These are phyloP conservation scores for Agrilus cyanescens DNA, from an alignment of 2,888 invertebrate genomes.

Conservation along the genomic window DNA sequence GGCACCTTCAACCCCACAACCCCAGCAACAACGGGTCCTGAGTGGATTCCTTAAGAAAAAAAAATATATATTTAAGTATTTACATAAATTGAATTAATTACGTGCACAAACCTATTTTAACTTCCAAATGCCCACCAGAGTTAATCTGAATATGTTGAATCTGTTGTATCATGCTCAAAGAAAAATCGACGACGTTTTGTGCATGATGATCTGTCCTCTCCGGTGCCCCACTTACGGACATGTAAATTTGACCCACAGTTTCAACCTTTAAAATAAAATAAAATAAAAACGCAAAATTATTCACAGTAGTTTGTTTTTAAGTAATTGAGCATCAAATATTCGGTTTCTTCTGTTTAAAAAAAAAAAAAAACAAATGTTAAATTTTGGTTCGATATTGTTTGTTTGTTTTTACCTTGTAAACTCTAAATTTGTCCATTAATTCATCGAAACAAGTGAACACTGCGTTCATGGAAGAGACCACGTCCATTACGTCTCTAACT, in stretches of 20 bases:
- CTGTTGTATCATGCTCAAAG: conserved; percentile 59
- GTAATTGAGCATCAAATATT: not conserved
- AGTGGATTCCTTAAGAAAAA: conserved; percentile 56
- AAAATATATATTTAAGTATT: not conserved
- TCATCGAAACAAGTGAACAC: conserved; percentile 78
- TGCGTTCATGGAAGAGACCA: conserved; percentile 74
- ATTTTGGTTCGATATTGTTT: not conserved
- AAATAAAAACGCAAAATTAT: conserved; percentile 9
- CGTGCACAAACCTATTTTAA: conserved; percentile 45
- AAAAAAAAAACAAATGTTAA: conserved; percentile 1
- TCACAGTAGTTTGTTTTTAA: not conserved
- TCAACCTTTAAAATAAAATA: conserved; percentile 58
- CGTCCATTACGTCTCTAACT: conserved; percentile 57
- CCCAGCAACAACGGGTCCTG: conserved; percentile 79
- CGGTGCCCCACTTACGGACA: conserved; percentile 85
- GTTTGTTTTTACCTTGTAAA: conserved; percentile 60
- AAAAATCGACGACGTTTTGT: conserved; percentile 63
- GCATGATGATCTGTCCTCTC: conserved; percentile 65
- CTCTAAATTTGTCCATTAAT: conserved; percentile 69
- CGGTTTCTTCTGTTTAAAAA: not conserved
- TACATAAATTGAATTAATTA: not conserved
- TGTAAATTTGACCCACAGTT: conserved; percentile 85
- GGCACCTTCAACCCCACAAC: conserved; percentile 77
- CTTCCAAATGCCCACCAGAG: conserved; percentile 45
- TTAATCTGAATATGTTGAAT: conserved; percentile 53